Evolutionary conservation across 2,113 vertebrate genomes (phyloP).

Genomic region (Lepisosteus osseus): DNA sequence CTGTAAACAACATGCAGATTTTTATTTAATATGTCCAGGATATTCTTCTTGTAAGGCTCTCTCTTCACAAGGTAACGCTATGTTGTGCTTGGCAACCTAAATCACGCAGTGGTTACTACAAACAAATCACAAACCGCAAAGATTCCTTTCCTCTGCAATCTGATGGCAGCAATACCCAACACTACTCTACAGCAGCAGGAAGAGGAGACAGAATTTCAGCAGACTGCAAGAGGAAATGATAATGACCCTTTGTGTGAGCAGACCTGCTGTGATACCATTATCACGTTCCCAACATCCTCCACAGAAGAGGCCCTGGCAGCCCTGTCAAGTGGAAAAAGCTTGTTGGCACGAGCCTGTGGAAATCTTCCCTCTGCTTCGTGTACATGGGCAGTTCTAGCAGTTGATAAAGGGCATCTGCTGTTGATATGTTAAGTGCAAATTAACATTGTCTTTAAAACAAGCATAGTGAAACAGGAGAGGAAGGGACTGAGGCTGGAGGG

Average conservation of each 20-base stretch:
- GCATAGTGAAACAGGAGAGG: not conserved
- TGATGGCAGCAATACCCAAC: not conserved
- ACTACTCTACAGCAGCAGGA: constrained; percentile 1
- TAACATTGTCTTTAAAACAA: not conserved
- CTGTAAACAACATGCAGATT: too few relatives aligned
- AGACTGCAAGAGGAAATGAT: constrained; percentile 7
- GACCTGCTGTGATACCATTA: constrained; percentile 14
- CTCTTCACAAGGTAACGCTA: too few relatives aligned
- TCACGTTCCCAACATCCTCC: constrained; percentile 12
- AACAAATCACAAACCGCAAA: not conserved
- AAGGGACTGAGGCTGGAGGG: too few relatives aligned
- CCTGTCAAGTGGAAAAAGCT: constrained; percentile 2
- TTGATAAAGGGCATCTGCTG: not conserved
- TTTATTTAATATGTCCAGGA: too few relatives aligned
- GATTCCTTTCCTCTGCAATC: not conserved
- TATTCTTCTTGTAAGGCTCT: too few relatives aligned
- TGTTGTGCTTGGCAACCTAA: too few relatives aligned
- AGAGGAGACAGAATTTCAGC: constrained; percentile 1
- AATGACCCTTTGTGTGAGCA: not conserved
- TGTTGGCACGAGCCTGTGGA: constrained; percentile 8
- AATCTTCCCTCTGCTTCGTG: constrained; percentile 1
- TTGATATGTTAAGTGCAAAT: constrained; percentile 7
- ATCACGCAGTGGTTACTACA: not conserved
- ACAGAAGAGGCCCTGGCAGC: not conserved
- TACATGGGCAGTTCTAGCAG: not conserved